Evolutionary conservation across 1,140 invertebrate species (phyloP).

Genomic region (Heliothis subflexa): DNA sequence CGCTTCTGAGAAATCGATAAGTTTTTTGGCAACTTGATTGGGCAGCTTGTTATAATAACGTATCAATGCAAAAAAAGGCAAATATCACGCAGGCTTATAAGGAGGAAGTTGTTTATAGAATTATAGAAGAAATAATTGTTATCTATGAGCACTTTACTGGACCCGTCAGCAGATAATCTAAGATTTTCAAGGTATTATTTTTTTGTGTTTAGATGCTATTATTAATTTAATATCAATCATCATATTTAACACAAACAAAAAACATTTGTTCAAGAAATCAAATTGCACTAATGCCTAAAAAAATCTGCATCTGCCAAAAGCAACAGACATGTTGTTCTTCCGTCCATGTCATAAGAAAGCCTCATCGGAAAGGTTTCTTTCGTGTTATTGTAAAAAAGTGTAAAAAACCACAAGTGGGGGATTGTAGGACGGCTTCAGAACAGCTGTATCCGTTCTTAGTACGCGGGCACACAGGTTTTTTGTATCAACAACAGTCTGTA

Average conservation of each 20-base stretch:
- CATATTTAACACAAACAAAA: background rate
- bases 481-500: background rate
- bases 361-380: slow-evolving; percentile 43
- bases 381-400: slow-evolving; percentile 42
- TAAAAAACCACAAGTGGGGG: slow-evolving; percentile 53
- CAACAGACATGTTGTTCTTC: slow-evolving; percentile 18
- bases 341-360: slow-evolving; percentile 10
- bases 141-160: too few species aligned
- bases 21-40: background rate
- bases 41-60: slow-evolving; percentile 2
- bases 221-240: background rate
- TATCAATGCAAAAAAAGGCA: background rate
- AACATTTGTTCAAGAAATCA: background rate
- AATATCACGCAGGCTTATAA: too few species aligned
- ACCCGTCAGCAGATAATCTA: too few species aligned
- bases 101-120: too few species aligned
- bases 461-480: slow-evolving; percentile 25
- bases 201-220: too few species aligned
- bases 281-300: background rate
- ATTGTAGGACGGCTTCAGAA: slow-evolving; percentile 65
- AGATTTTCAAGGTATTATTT: background rate
- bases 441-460: slow-evolving; percentile 72
- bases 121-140: too few species aligned
- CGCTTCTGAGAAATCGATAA: slow-evolving; percentile 6
- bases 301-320: slow-evolving; percentile 12